These are phyloP conservation scores for Morpho deidamia DNA, from an alignment of 2,888 invertebrate genomes.

Conservation along the genomic window DNA sequence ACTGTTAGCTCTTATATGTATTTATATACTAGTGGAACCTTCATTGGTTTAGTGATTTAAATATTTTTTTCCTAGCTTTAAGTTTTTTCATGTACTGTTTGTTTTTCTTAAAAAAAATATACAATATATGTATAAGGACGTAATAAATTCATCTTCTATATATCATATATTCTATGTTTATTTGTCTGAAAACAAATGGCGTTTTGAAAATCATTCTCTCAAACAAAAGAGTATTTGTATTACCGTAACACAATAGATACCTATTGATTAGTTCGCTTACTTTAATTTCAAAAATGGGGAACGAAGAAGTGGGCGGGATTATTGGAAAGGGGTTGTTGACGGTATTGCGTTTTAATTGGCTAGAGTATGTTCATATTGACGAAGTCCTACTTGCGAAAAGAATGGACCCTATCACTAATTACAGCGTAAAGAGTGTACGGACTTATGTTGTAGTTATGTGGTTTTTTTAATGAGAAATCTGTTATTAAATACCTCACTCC, in stretches of 20 bases:
- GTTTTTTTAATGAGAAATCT: background rate
- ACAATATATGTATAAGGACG: background rate
- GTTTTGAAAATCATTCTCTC: too few relatives aligned
- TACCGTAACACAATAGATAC: constrained; percentile 7
- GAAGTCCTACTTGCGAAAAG: background rate
- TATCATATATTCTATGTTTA: too few relatives aligned
- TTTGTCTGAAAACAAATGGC: background rate
- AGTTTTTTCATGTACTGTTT: too few relatives aligned
- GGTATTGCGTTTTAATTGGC: constrained; percentile 53
- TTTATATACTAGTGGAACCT: too few relatives aligned
- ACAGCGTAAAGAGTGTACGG: too few relatives aligned
- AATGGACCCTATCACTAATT: background rate
- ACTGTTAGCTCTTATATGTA: too few relatives aligned
- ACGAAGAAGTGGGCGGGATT: constrained; percentile 39
- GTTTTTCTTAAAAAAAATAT: too few relatives aligned
- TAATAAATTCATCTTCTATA: background rate
- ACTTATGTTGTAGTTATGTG: background rate
- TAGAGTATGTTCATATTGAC: constrained; percentile 24
- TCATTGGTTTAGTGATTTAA: too few relatives aligned
- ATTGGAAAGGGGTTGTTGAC: constrained; percentile 44
- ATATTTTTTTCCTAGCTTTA: too few relatives aligned
- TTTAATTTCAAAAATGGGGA: constrained; percentile 9
- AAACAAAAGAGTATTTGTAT: constrained; percentile 2
- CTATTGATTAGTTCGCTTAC: constrained; percentile 5
- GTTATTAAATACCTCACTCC: too few relatives aligned